phyloP scores from a whole-genome alignment of 2,888 invertebrate species.

The Callosobruchus maculatus region DNA sequence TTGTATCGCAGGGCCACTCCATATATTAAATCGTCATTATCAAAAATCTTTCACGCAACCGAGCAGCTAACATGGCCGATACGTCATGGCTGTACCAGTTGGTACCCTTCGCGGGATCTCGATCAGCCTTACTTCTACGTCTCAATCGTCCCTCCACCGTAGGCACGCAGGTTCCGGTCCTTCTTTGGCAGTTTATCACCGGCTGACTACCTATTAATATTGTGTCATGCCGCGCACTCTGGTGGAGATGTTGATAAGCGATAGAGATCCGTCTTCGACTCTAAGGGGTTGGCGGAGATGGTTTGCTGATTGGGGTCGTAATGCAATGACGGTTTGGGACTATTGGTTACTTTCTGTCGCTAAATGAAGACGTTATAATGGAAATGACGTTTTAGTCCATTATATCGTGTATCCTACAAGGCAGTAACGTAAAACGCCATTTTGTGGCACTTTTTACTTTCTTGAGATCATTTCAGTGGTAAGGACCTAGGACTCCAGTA shows the following conservation, averaged over 20 bases:
- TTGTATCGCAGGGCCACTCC: not conserved
- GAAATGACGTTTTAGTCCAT: too few relatives aligned
- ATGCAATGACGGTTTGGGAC: not conserved
- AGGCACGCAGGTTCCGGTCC: slow-evolving; percentile 47
- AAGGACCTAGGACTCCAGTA: too few relatives aligned
- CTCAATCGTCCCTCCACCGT: slow-evolving; percentile 44
- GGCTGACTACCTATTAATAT: slow-evolving; percentile 51
- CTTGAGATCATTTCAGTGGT: too few relatives aligned
- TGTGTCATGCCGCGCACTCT: slow-evolving; percentile 47
- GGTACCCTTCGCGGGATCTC: slow-evolving; percentile 21
- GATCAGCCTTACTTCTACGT: slow-evolving; percentile 39
- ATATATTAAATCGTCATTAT: not conserved
- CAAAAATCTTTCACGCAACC: not conserved
- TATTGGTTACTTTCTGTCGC: too few relatives aligned
- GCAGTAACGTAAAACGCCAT: too few relatives aligned
- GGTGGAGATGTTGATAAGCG: slow-evolving; percentile 41
- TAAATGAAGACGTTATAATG: too few relatives aligned
- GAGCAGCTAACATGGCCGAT: not conserved
- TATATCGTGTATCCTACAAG: too few relatives aligned
- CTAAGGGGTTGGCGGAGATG: slow-evolving; percentile 18
- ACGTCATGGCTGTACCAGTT: not conserved
- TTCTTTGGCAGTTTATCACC: slow-evolving; percentile 51
- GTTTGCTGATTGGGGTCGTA: slow-evolving; percentile 11
- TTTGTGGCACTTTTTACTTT: too few relatives aligned
- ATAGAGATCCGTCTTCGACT: slow-evolving; percentile 38